Conservation (phyloP, 2,888 invertebrate genomes). For the Tipula helvola region DNA sequence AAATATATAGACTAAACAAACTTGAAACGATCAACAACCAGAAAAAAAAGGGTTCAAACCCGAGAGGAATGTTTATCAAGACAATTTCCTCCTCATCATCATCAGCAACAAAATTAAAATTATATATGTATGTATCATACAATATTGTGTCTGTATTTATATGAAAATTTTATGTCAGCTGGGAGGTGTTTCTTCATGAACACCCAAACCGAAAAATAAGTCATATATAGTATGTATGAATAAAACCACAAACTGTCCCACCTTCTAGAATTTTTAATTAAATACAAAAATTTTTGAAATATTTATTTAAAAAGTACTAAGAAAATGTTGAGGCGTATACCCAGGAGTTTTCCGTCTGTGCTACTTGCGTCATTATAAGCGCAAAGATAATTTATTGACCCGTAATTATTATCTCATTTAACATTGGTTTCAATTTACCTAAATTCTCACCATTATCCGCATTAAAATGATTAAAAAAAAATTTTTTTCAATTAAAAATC, state of each 20-base stretch:
- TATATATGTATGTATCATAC: not conserved
- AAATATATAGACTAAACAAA: not conserved
- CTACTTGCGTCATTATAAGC: not conserved
- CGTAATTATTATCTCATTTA: not conserved
- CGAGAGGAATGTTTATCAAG: not conserved
- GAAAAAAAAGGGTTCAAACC: not conserved
- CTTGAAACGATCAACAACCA: not conserved
- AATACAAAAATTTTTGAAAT: not conserved
- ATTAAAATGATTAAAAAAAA: not conserved
- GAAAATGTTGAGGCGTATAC: not conserved
- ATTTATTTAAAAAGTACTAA: not conserved
- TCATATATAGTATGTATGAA: not conserved
- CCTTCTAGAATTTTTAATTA: not conserved
- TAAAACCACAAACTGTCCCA: not conserved
- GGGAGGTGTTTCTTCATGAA: not conserved
- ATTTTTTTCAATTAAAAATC: not conserved
- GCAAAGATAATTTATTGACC: not conserved
- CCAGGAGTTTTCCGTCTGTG: not conserved
- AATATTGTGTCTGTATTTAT: not conserved
- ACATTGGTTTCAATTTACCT: not conserved
- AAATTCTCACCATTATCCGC: not conserved
- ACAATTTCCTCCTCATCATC: not conserved
- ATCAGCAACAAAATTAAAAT: not conserved
- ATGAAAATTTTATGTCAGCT: not conserved
- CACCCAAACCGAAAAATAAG: not conserved